A percentile compares a stretch with the other conserved stretches of the same genome.
Evolutionary conservation across 2,888 invertebrate genomes (phyloP).

Genomic region (Xestia ashworthii): DNA sequence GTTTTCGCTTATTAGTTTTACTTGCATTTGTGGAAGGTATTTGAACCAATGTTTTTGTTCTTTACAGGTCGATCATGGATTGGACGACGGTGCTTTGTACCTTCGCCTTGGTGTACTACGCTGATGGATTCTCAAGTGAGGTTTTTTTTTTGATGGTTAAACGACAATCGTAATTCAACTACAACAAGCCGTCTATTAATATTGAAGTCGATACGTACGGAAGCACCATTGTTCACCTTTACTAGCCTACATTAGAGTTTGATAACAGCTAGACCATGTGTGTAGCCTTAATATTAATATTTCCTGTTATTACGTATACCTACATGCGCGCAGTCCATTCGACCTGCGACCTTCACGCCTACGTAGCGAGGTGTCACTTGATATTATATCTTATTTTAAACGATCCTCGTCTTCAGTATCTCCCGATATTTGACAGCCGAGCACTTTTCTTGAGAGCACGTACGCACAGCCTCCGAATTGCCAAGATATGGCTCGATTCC

Average conservation of each 20-base stretch:
- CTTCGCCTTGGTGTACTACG: constrained; percentile 80
- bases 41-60: constrained; percentile 56
- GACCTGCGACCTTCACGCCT: constrained; percentile 41
- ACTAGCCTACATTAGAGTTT: constrained; percentile 26
- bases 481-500: constrained; percentile 82
- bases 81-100: constrained; percentile 82
- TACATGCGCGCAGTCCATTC: constrained; percentile 26
- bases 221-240: constrained; percentile 14
- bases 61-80: constrained; percentile 85
- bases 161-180: not conserved
- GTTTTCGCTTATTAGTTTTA: constrained; percentile 43
- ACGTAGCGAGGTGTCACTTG: constrained; percentile 39
- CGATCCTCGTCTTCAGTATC: constrained; percentile 45
- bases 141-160: constrained; percentile 42
- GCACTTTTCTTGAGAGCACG: constrained; percentile 66
- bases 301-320: constrained; percentile 57
- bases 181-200: not conserved
- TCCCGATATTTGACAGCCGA: constrained; percentile 51
- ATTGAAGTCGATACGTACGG: not conserved
- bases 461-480: constrained; percentile 72
- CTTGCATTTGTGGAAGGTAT: constrained; percentile 31
- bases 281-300: constrained; percentile 44
- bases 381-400: constrained; percentile 58
- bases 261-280: constrained; percentile 14
- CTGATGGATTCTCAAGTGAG: constrained; percentile 88